Percentiles rank a stretch among this genome's conserved stretches.
Conservation (phyloP, 37 sponge, comb jelly and placozoan species). For the Axinella damicornis region DNA sequence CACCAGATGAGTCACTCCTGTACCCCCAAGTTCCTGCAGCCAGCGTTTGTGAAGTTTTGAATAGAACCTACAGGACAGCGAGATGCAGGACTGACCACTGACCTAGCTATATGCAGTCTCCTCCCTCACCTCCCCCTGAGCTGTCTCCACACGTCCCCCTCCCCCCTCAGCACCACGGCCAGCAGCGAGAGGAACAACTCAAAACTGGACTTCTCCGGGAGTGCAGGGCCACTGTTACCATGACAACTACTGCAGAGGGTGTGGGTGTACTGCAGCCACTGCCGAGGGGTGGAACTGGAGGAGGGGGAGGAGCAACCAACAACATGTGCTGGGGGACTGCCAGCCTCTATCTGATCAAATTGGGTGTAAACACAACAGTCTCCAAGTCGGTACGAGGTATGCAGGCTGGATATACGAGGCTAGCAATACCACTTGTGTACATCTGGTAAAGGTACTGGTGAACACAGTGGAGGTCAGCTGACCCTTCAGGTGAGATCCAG, state of each 20-base stretch:
- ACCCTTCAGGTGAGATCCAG: constrained; percentile 12
- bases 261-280: not conserved
- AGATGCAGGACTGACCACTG: no score
- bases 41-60: constrained; percentile 35
- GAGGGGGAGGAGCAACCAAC: not conserved
- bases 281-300: not conserved
- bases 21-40: constrained; percentile 10
- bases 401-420: no score
- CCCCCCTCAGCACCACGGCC: not conserved
- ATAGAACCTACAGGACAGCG: constrained; percentile 3
- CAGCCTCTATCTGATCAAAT: no score
- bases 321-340: no score
- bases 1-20: constrained; percentile 17
- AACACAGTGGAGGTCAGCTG: no score
- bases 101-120: no score
- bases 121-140: constrained; percentile 4
- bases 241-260: not conserved
- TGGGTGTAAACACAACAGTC: no score
- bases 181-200: constrained; percentile 1
- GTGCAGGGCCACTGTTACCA: not conserved
- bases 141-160: not conserved
- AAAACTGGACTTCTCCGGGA: not conserved
- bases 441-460: no score
- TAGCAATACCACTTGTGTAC: no score
- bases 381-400: no score